These are phyloP conservation scores for Borostomias antarcticus DNA, from an alignment of 2,797 vertebrate species.

Conservation along the genomic window DNA sequence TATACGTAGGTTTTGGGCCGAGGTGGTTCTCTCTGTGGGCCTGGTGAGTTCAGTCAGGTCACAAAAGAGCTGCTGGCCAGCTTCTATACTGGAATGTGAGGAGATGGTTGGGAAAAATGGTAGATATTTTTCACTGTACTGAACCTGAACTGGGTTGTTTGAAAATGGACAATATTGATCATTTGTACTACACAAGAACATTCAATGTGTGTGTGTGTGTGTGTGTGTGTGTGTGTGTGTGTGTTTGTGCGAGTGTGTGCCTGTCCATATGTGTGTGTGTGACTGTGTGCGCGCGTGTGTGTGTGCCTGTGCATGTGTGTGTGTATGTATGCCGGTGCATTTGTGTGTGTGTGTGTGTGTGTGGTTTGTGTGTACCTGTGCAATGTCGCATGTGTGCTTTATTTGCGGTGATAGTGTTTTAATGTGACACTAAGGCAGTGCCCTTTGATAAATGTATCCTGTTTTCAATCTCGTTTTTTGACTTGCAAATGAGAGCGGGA, in stretches of 20 bases:
- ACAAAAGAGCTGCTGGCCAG: not conserved
- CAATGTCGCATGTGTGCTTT: too few relatives aligned
- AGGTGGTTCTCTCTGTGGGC: slow-evolving; percentile 4
- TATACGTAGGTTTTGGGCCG: not conserved
- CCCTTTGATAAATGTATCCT: slow-evolving; percentile 44
- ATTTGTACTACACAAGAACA: not conserved
- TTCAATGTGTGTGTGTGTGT: not conserved
- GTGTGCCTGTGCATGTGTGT: not conserved
- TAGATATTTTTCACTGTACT: not conserved
- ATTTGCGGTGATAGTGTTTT: slow-evolving; percentile 22
- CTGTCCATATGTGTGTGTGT: not conserved
- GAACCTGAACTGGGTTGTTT: not conserved
- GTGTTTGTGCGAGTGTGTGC: not conserved
- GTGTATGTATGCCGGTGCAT: too few relatives aligned
- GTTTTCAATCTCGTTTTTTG: slow-evolving; percentile 29
- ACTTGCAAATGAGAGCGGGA: slow-evolving; percentile 43
- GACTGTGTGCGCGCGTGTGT: too few relatives aligned
- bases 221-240: not conserved
- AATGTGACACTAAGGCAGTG: slow-evolving; percentile 29
- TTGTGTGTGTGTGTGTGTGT: too few relatives aligned
- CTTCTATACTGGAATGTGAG: not conserved
- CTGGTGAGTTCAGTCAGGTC: slow-evolving; percentile 29
- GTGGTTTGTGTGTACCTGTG: too few relatives aligned
- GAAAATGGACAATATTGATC: too few relatives aligned
- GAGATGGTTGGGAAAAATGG: not conserved